These are phyloP conservation scores for Gorsachius goisagi DNA, from an alignment of 2,113 vertebrate genomes.

Conservation along the genomic window DNA sequence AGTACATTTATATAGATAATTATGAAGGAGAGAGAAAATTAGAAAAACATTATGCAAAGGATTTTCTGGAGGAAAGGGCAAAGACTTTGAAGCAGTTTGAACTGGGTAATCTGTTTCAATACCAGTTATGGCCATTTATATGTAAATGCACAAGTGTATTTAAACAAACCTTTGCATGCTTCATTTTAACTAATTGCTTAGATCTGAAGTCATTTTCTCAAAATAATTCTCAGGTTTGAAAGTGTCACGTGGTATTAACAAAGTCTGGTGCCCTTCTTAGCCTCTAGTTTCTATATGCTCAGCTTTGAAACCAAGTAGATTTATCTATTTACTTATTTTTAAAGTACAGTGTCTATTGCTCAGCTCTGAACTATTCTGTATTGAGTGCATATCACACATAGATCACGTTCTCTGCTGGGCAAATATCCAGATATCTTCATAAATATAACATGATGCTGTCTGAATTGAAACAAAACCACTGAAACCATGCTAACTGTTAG, in stretches of 20 bases:
- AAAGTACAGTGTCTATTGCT: neutral
- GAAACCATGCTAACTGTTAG: neutral
- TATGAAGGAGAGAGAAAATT: neutral
- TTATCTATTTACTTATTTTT: neutral
- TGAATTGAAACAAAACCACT: neutral
- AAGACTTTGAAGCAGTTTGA: neutral
- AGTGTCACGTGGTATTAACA: neutral
- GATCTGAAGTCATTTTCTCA: neutral
- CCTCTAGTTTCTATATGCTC: neutral
- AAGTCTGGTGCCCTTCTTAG: neutral
- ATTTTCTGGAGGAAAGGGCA: neutral
- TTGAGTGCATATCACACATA: rapidly evolving
- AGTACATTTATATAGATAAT: neutral
- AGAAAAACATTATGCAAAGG: neutral
- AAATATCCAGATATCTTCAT: neutral
- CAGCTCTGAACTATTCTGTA: neutral
- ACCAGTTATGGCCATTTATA: neutral
- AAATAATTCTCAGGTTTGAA: neutral
- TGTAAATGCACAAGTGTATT: neutral
- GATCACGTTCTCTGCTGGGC: neutral
- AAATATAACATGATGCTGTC: neutral
- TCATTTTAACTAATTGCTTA: neutral
- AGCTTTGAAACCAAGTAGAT: neutral
- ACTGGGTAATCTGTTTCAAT: neutral
- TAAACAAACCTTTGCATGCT: neutral